phyloP scores from a whole-genome alignment of 2,113 vertebrate species.

The Pachyramphus minor region DNA sequence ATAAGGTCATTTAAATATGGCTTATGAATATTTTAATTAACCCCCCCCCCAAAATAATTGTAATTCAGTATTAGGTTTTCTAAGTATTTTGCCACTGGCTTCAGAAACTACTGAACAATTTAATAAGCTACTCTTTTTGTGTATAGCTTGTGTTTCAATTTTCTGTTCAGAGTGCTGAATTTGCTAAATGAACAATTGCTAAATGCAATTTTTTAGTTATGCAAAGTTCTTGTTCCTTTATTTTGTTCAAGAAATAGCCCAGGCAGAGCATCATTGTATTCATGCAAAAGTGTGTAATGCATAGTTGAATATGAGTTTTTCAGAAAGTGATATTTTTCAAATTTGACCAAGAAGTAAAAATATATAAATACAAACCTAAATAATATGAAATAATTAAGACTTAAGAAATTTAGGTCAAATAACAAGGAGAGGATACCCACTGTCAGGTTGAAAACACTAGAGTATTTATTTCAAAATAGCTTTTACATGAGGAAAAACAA shows the following conservation, averaged over 20 bases:
- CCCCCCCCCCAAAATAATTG: not conserved
- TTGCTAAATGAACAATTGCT: not conserved
- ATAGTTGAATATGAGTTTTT: not conserved
- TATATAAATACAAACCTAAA: not conserved
- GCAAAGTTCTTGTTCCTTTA: not conserved
- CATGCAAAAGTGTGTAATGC: not conserved
- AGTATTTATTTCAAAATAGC: not conserved
- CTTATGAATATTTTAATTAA: not conserved
- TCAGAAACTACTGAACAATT: not conserved
- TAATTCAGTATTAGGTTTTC: not conserved
- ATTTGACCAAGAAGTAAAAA: not conserved
- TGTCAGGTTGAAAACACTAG: not conserved
- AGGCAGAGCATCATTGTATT: not conserved
- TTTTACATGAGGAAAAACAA: not conserved
- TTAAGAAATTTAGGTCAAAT: not conserved
- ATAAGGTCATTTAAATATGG: not conserved
- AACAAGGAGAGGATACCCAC: not conserved
- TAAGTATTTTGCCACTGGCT: not conserved
- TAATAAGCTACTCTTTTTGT: not conserved
- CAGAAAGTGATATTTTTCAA: not conserved
- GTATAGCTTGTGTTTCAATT: not conserved
- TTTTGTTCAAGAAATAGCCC: not conserved
- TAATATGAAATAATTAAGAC: not conserved
- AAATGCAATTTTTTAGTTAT: not conserved
- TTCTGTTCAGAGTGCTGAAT: not conserved